These are phyloP conservation scores for Camelus dromedarius DNA, from an alignment of 2,113 vertebrate genomes.

Conservation along the genomic window DNA sequence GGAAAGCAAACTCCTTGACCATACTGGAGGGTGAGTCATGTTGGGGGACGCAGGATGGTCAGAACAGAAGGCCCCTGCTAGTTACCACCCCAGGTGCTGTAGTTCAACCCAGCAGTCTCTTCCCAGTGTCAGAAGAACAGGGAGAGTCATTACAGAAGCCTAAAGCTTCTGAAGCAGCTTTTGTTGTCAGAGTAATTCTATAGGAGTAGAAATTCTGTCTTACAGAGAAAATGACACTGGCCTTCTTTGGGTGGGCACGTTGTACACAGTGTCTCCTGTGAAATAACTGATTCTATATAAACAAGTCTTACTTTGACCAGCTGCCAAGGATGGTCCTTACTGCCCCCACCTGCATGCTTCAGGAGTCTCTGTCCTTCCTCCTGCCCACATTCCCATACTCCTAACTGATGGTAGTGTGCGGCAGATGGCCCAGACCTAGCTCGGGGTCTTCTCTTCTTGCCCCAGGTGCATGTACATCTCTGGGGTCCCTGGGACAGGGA, in stretches of 20 bases:
- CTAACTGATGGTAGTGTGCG: neutral
- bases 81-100: neutral
- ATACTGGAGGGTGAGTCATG: constrained; percentile 94
- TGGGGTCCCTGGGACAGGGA: constrained; percentile 97
- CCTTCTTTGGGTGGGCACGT: neutral
- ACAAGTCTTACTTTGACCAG: neutral
- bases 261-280: neutral
- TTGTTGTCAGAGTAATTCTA: neutral
- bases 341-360: neutral
- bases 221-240: neutral
- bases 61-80: neutral
- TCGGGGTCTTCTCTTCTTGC: neutral
- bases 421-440: neutral
- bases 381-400: neutral
- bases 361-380: neutral
- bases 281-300: neutral
- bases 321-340: neutral
- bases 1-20: constrained; percentile 96
- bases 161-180: neutral
- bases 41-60: neutral
- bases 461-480: constrained; percentile 98
- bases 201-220: neutral
- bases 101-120: neutral
- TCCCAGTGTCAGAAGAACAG: neutral
- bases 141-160: neutral